Percentiles rank a stretch among this genome's conserved stretches.
These are phyloP conservation scores for Epicauta chinensis DNA, from an alignment of 1,140 invertebrate genomes.

Conservation along the genomic window DNA sequence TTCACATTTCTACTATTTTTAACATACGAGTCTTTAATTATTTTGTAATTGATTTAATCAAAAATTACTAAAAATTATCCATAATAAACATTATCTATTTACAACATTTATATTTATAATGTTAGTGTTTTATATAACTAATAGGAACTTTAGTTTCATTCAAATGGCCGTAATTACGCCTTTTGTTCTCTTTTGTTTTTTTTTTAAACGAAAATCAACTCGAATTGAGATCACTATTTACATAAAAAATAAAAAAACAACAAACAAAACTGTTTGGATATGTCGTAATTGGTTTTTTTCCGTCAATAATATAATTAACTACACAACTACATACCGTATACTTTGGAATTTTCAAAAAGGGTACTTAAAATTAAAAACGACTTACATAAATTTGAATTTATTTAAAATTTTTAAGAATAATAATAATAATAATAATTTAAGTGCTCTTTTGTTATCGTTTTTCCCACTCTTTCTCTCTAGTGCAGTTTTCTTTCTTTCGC, in stretches of 20 bases:
- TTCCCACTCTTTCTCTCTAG: too few relatives aligned
- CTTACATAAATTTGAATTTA: constrained; percentile 5
- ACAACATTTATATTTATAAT: constrained; percentile 20
- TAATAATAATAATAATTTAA: constrained; percentile 12
- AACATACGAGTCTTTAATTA: background rate
- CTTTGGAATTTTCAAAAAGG: background rate
- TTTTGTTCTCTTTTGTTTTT: constrained; percentile 2
- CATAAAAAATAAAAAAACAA: too few relatives aligned
- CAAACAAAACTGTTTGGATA: too few relatives aligned
- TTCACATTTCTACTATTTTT: constrained; percentile 19
- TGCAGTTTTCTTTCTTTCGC: constrained; percentile 2
- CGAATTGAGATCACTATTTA: constrained; percentile 8
- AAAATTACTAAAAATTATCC: constrained; percentile 14
- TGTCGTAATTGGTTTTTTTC: too few relatives aligned
- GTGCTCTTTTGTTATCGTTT: background rate
- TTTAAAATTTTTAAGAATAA: constrained; percentile 3
- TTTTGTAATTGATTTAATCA: constrained; percentile 15
- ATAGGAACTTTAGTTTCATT: constrained; percentile 42
- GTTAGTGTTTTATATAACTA: constrained; percentile 28
- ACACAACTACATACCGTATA: too few relatives aligned
- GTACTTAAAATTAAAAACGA: constrained; percentile 2
- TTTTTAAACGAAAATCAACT: constrained; percentile 2
- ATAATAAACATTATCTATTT: constrained; percentile 13
- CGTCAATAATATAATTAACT: too few relatives aligned
- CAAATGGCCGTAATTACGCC: constrained; percentile 4